Evolutionary conservation across 1,140 invertebrate genomes (phyloP), one percentile per base, ranked within the genome.

Genomic region (Cotesia typhae): DNA sequence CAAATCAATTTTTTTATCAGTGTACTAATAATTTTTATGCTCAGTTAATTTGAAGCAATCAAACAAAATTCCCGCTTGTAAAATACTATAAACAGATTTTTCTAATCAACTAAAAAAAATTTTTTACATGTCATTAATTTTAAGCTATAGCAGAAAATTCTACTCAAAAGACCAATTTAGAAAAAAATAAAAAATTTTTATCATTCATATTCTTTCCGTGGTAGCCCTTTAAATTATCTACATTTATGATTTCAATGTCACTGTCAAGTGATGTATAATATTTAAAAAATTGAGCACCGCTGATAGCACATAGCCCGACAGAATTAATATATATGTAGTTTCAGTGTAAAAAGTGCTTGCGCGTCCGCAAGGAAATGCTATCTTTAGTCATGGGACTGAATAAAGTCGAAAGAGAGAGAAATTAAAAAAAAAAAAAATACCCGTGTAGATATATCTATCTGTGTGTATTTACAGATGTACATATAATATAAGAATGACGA

Each of bases 301-400:
- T 51, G 68, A 66, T 55, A 37, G 67, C 57, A 69, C 61, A 69
- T 41, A 65, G 59, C 52, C 59, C 38, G 61, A 38, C 61, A 53
- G 37, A 59, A 59, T 47, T 10, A 47, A 47, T 47, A 47, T 77
- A 66, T 77, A 80, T 81, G 79, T 81, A 81, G 73, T 77, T 78
- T 72, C 41, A 74, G 73, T 72, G 75, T 67, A 76, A 78, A 80
- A 82, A 80, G 76, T 75, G 74, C 67, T 72, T 76, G 41, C 66
- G 64, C 69, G 59, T 73, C 68, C 64, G 59, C 76, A 52, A 73
- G 78, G 81, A 84, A 85, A 80, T 82, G 80, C 82, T 85, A 85
- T 85, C 78, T 83, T 84, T 84, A 80, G 81, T 75, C 35, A 61
- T 60, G 67, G 63, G 64, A 14, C 59, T 71, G 69, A 71, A 70